Conservation (phyloP, 2,113 vertebrate genomes). For the Labeo catla region DNA sequence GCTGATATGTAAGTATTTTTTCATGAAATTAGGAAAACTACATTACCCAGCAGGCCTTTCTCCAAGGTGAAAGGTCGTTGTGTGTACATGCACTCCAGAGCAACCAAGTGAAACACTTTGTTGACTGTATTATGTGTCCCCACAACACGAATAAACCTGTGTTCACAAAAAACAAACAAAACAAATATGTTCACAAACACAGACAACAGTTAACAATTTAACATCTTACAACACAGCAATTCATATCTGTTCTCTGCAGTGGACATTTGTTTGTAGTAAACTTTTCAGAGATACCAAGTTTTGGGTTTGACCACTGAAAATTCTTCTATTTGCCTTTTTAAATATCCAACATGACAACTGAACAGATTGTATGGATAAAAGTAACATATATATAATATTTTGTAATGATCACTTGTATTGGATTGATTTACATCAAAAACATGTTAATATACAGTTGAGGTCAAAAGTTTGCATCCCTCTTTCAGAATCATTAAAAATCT, state of each 20-base stretch:
- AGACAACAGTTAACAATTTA: neutral
- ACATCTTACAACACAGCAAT: neutral
- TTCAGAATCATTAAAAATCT: no score
- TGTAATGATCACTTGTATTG: neutral
- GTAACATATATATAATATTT: no score
- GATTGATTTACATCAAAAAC: neutral
- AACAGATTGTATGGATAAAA: neutral
- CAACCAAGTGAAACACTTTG: slow-evolving; percentile 98
- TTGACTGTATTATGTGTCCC: slow-evolving; percentile 99
- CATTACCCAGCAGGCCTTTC: slow-evolving; percentile 89
- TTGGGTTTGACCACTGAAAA: neutral
- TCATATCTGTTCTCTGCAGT: neutral
- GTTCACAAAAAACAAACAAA: neutral
- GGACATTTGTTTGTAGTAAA: neutral
- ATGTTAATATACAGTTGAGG: neutral
- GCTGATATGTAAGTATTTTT: neutral
- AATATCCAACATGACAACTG: neutral
- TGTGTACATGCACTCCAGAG: slow-evolving; percentile 98
- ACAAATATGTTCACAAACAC: slow-evolving; percentile 9
- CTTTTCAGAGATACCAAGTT: neutral
- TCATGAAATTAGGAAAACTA: neutral
- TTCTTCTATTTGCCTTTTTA: neutral
- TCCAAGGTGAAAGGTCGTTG: slow-evolving; percentile 89
- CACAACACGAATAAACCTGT: slow-evolving; percentile 94
- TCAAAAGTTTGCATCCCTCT: no score